A percentile compares a stretch with the other conserved stretches of the same genome.
These are phyloP conservation scores for Microctonus hyperodae DNA, from an alignment of 2,888 invertebrate genomes.

Conservation along the genomic window DNA sequence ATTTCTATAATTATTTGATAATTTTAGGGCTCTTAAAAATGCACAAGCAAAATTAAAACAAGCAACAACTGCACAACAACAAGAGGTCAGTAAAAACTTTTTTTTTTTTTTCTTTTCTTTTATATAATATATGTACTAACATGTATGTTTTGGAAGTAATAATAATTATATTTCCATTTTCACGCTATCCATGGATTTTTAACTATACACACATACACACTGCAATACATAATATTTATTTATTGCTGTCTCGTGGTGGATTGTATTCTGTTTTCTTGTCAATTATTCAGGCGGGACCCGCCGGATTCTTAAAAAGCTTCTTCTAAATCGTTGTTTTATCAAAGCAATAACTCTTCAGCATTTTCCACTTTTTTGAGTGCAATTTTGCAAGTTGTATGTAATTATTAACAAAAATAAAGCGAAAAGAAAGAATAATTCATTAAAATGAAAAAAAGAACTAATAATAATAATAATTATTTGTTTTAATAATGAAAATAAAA, in stretches of 20 bases:
- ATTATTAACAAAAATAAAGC: conserved; percentile 43
- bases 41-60: conserved; percentile 87
- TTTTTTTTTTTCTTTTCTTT: conserved; percentile 30
- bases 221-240: background rate
- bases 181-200: conserved; percentile 42
- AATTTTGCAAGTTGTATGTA: conserved; percentile 55
- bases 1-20: conserved; percentile 1
- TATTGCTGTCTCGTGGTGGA: background rate
- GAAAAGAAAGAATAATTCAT: conserved; percentile 35
- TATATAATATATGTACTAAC: conserved; percentile 8
- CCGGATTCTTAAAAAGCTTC: conserved; percentile 94
- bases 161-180: no score
- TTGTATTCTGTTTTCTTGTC: background rate
- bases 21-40: conserved; percentile 84
- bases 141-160: background rate
- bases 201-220: conserved; percentile 20
- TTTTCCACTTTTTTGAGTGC: conserved; percentile 61
- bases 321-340: conserved; percentile 71
- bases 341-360: conserved; percentile 49
- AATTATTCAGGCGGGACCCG: conserved; percentile 79
- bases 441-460: conserved; percentile 30
- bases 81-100: conserved; percentile 70
- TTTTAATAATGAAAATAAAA: background rate
- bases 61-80: conserved; percentile 75
- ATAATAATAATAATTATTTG: background rate